Percentiles rank a stretch among this genome's conserved stretches.
These are phyloP conservation scores for Popillia japonica DNA, from an alignment of 1,140 invertebrate species.

Conservation along the genomic window DNA sequence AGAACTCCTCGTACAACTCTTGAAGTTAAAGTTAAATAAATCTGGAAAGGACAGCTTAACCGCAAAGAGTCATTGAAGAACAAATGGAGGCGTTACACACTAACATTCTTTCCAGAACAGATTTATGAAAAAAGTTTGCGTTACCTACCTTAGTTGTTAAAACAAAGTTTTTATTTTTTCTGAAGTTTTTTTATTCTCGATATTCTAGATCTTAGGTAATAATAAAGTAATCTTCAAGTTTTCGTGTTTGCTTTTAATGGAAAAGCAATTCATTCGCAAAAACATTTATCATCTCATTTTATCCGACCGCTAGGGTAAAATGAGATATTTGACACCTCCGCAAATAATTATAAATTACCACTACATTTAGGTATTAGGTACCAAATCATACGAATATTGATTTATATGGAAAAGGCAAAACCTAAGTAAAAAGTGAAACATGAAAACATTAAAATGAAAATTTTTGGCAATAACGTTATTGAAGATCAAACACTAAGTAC, in stretches of 20 bases:
- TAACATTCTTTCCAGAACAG: conserved; percentile 30
- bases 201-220: conserved; percentile 7
- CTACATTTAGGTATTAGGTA: conserved; percentile 19
- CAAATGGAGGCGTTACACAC: conserved; percentile 36
- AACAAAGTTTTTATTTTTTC: conserved; percentile 16
- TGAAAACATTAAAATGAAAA: conserved; percentile 21
- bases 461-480: conserved; percentile 14
- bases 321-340: neutral
- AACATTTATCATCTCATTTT: neutral
- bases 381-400: conserved; percentile 19
- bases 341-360: conserved; percentile 24
- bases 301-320: neutral
- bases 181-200: neutral
- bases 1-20: conserved; percentile 45
- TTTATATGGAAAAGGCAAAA: neutral
- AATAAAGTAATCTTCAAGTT: neutral
- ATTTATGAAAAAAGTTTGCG: too few relatives aligned
- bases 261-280: neutral
- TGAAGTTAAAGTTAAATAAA: conserved; percentile 43
- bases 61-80: conserved; percentile 24
- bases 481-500: conserved; percentile 17
- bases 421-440: neutral
- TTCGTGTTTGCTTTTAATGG: neutral
- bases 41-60: neutral
- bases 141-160: neutral